Base-by-base conservation (phyloP, 2,113 vertebrate species). In the Gorilla gorilla region DNA sequence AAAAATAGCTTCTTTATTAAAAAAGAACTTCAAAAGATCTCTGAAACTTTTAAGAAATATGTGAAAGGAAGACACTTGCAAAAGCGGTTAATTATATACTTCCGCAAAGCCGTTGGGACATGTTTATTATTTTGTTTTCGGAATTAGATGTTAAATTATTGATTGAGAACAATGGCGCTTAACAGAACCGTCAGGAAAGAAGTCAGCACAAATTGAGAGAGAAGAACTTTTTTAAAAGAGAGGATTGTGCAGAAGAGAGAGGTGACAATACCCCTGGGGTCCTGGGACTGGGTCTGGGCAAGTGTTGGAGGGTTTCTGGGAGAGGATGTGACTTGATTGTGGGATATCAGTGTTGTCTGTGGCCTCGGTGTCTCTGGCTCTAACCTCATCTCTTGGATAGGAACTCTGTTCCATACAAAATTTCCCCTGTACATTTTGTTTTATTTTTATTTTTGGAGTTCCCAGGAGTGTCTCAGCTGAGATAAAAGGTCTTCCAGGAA, bases 1-100 rank as follows among this genome's bases (percentile, higher is more conserved):
- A 90, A 94, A 97, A 96, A 96, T 73, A 93, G 68, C 55, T 90
- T 48, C 35, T 75, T 80, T 59, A 52, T 89, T 76, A 73, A 38
- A 89, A 95, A 95, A 57, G 86, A 93, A 38, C 48, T 89, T 88
- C 5, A 27, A 57, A 85, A 84, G 80, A 55, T 38, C 35, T 43
- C 16, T 57, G 66, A n/a, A 78, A 48, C 22, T 83, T 70, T 91
- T 30, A 61, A 76, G 50, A 45, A 85, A 12, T 25, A 23, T 35
- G 8, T 25, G 64, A 75, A 81, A 83, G 45, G 75, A 78, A 83
- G 64, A 9, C 11, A 2, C 45, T 70, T 38, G 50, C 2, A 18
- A 22, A 81, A 68, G 83, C 3, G 68, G 45, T 43, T 89, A 75
- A 48, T 85, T 40, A 45, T 17, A 40, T 1, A 1, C 66, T 68